A percentile compares a stretch with the other conserved stretches of the same genome.
Evolutionary conservation across 23 tunicate genomes (phyloP).

Genomic region (Ascidia mentula): DNA sequence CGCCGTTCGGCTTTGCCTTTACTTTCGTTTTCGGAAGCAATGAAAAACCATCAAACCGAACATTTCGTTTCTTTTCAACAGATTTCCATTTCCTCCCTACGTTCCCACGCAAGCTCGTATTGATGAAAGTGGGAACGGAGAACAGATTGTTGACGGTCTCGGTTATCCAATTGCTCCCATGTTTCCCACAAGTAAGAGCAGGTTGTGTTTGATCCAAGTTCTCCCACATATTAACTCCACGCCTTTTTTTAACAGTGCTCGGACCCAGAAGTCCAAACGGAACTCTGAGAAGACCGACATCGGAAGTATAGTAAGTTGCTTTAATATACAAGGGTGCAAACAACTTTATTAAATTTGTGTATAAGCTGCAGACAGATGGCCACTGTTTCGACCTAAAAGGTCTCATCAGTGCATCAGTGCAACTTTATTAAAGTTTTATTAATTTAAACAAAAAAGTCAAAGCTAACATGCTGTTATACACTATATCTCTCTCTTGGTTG

Average conservation of each 20-base stretch:
- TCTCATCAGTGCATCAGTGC: no score
- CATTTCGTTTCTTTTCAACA: background rate
- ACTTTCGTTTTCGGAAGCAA: no score
- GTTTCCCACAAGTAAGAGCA: conserved; percentile 13
- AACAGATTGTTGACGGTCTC: conserved; percentile 55
- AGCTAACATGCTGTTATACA: no score
- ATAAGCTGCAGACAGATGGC: no score
- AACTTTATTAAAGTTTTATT: no score
- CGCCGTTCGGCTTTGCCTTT: no score
- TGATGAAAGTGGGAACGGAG: background rate
- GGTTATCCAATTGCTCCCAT: conserved; percentile 60
- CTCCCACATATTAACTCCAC: background rate
- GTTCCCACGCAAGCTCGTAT: conserved; percentile 4
- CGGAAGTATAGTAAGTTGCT: background rate
- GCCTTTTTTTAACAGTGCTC: background rate
- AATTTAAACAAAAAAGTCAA: no score
- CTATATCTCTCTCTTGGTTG: no score
- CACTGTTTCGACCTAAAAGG: no score
- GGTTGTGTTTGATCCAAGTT: no score
- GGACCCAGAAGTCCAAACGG: background rate
- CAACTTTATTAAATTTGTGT: no score
- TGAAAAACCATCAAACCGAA: background rate
- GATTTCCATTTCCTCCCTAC: background rate
- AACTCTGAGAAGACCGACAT: background rate
- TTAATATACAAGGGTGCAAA: no score